phyloP scores from a whole-genome alignment of 2,113 vertebrate genomes.

The Vidua macroura region DNA sequence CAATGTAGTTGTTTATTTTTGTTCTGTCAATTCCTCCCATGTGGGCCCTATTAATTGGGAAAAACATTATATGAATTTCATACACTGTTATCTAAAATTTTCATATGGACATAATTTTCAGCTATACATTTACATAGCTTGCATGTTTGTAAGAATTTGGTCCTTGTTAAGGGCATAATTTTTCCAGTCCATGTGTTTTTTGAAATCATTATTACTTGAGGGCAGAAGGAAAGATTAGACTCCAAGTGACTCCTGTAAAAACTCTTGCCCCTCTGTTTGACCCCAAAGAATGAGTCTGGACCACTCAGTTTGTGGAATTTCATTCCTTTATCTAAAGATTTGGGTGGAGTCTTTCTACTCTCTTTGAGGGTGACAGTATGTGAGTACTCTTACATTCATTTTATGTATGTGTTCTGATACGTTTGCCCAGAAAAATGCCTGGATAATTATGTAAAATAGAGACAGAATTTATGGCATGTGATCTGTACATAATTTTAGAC shows the following conservation, averaged over 20 bases:
- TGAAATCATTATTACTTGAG: not conserved
- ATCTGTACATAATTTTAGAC: not conserved
- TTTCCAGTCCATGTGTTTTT: not conserved
- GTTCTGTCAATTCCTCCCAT: not conserved
- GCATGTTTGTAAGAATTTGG: not conserved
- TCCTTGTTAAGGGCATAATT: not conserved
- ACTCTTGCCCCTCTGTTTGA: not conserved
- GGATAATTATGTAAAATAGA: not conserved
- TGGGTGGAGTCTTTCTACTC: not conserved
- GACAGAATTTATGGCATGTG: not conserved
- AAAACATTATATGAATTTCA: not conserved
- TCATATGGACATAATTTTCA: not conserved
- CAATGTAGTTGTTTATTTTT: not conserved
- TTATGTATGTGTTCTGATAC: not conserved
- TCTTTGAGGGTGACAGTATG: not conserved
- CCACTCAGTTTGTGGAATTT: not conserved
- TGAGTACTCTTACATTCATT: not conserved
- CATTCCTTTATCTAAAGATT: not conserved
- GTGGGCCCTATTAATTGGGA: not conserved
- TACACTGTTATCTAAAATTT: not conserved
- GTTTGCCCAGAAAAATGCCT: not conserved
- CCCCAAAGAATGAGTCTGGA: not conserved
- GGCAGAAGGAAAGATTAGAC: not conserved
- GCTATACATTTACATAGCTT: not conserved
- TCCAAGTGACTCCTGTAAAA: not conserved